These are phyloP conservation scores for Lasiurus cinereus DNA, from an alignment of 2,113 vertebrate genomes.

Conservation along the genomic window DNA sequence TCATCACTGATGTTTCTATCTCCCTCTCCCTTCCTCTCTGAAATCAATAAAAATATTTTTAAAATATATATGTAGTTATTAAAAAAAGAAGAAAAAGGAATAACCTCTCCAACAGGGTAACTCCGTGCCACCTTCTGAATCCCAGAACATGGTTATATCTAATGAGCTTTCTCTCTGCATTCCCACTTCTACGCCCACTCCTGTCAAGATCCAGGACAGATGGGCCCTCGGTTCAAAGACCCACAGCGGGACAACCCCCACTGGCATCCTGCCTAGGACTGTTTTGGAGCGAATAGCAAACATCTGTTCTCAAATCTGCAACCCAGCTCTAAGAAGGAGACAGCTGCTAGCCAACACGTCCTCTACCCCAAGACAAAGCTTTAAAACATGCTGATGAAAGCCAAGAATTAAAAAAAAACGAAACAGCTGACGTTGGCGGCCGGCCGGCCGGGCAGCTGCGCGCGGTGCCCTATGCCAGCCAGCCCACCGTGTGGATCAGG, in stretches of 20 bases:
- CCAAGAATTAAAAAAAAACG: not conserved
- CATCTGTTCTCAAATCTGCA: slow-evolving; percentile 45
- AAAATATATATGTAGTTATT: too few relatives aligned
- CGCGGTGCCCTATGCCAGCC: slow-evolving; percentile 96
- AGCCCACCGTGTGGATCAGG: slow-evolving; percentile 97
- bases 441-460: fast-evolving
- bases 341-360: not conserved
- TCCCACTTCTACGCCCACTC: not conserved
- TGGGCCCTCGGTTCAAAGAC: slow-evolving; percentile 7
- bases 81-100: not conserved
- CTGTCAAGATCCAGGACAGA: not conserved
- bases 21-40: too few relatives aligned
- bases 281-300: not conserved
- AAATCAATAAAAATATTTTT: too few relatives aligned
- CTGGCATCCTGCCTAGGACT: not conserved
- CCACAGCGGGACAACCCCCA: not conserved
- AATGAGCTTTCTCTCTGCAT: not conserved
- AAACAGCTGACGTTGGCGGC: not conserved
- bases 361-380: not conserved
- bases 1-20: too few relatives aligned
- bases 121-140: not conserved
- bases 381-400: not conserved
- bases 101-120: not conserved
- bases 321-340: not conserved
- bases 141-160: not conserved